phyloP scores from a whole-genome alignment of 2,113 vertebrate species.

The Puma concolor region DNA sequence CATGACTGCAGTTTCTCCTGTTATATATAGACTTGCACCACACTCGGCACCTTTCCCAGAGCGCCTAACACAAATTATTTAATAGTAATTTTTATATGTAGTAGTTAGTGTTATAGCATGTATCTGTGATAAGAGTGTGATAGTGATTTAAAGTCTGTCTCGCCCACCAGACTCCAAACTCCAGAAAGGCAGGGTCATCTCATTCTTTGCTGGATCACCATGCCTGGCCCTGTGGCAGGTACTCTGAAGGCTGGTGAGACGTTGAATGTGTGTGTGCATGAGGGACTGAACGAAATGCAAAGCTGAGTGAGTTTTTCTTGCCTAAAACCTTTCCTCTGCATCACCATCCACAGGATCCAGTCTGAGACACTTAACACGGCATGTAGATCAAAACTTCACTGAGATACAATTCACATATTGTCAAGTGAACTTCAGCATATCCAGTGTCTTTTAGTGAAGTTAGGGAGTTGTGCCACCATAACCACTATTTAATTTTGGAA shows the following conservation, averaged over 20 bases:
- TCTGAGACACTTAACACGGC: accelerated
- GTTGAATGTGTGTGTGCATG: no score
- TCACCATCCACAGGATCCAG: no score
- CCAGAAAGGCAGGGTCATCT: background rate
- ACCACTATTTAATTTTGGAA: background rate
- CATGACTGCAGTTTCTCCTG: background rate
- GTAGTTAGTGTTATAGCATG: background rate
- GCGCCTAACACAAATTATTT: background rate
- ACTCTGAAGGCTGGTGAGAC: no score
- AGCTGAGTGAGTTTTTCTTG: background rate
- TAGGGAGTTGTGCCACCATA: no score
- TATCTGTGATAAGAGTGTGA: background rate
- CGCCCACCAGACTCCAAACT: background rate
- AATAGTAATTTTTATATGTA: background rate
- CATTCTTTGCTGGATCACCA: background rate
- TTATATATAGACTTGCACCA: background rate
- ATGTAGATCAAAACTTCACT: background rate
- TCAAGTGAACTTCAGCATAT: background rate
- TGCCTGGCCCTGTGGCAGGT: background rate
- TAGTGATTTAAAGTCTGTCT: background rate
- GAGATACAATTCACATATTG: background rate
- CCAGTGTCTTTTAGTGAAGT: background rate
- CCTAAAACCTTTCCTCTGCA: background rate
- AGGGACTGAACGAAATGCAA: background rate
- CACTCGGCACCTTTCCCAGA: background rate